Evolutionary conservation across 2,797 vertebrate species (phyloP).

Genomic region (Tarsius wallacei): DNA sequence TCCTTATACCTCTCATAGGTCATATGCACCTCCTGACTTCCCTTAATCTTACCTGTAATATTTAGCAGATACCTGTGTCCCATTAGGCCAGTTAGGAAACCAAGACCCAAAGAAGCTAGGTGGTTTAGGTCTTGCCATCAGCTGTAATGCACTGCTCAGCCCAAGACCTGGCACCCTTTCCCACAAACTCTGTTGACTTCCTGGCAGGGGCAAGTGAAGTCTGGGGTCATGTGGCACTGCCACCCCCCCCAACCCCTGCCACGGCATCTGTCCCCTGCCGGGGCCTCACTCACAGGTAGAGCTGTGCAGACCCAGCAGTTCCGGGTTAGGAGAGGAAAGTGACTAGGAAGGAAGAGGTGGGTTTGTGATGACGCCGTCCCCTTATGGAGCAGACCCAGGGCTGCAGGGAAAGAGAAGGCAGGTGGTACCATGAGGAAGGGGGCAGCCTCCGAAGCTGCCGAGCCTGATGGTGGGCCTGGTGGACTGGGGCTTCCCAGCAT

Average conservation of each 20-base stretch:
- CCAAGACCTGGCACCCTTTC: neutral
- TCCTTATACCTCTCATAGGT: constrained; percentile 7
- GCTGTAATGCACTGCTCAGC: neutral
- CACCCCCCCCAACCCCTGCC: no score
- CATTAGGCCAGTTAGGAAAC: neutral
- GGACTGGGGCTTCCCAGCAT: neutral
- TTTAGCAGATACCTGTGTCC: neutral
- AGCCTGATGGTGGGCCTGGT: neutral
- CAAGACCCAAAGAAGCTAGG: neutral
- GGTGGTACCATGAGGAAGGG: neutral
- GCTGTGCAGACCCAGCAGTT: neutral
- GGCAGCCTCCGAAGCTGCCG: neutral
- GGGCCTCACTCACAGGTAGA: neutral
- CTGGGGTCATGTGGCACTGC: neutral
- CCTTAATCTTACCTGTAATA: constrained; percentile 24
- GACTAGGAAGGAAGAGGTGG: neutral
- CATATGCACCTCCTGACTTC: neutral
- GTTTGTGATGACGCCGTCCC: neutral
- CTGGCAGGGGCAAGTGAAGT: neutral
- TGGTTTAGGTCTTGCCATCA: neutral
- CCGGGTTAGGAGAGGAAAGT: neutral
- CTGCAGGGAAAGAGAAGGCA: neutral
- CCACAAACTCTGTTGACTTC: neutral
- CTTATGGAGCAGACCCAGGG: neutral
- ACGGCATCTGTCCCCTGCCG: neutral